Base-by-base conservation (phyloP, 2,888 invertebrate genomes). In the Cephus rjabovi region DNA sequence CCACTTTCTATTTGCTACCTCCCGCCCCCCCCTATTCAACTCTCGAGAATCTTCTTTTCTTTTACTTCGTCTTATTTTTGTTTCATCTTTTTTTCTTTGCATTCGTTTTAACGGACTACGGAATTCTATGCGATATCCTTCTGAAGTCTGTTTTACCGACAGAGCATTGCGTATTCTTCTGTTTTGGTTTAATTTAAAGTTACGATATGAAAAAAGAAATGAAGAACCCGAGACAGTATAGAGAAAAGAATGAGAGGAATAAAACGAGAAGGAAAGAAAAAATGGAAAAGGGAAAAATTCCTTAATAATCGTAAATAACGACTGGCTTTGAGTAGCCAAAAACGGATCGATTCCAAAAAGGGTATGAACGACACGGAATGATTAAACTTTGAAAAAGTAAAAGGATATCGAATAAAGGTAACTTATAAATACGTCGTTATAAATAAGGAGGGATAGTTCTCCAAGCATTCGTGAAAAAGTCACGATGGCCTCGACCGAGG, bases 41-140 rank as follows among this genome's bases (percentile, higher is more conserved):
- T 77, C 73, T 73, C 77, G 34, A 76, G 77, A 34, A 34, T 37
- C 37, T 73, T 73, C 73, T 73, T 79, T 37, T 40, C 73, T 69
- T 75, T 69, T 9, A 23, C 6, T 9, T 6, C 15, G 56, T 56
- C 9, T 56, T 56, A 23, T 23, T 56, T 15, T 40, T 15, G 15
- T 15, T 40, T 40, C 15, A 23, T 56, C 15, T 40, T 15, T 40
- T 56, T 6, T 12, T 23, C 23, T 56, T 23, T 56, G 12, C 1
- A 9, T 56, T 56, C 56, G 56, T 23, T 23, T 9, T 56, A 56
- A 9, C 9, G 23, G 56, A 15, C 6, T 23, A 23, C 23, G 56
- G 23, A 56, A 56, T 9, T 56, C 15, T 40, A 40, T 15, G 40
- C 6, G 40, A 40, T 15, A 15, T 40, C 15, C 6, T 40, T 40